Percentiles rank a stretch among this genome's conserved stretches.
Conservation (phyloP, 2,888 invertebrate species). For the Conus canariensis region DNA sequence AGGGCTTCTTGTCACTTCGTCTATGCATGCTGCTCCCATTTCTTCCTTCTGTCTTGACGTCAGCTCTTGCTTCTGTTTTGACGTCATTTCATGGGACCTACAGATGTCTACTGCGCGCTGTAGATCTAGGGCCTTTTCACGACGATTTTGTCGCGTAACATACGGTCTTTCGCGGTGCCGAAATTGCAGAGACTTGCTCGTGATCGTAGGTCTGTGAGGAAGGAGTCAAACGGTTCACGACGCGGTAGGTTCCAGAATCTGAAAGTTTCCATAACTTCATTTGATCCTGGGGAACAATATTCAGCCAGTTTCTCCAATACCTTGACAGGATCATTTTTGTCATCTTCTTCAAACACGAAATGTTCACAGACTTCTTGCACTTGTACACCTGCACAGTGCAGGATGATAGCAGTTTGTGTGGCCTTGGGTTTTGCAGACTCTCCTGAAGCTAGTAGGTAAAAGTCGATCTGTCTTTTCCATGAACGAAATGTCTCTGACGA, state of each 20-base stretch:
- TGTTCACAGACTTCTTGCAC: constrained; percentile 5
- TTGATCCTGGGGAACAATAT: no score
- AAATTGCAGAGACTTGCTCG: constrained; percentile 27
- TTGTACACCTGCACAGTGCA: constrained; percentile 14
- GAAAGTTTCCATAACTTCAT: no score
- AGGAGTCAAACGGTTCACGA: no score
- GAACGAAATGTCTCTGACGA: not conserved
- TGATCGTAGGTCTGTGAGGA: not conserved
- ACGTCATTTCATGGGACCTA: not conserved
- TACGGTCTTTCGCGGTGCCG: constrained; percentile 20
- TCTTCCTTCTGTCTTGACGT: not conserved
- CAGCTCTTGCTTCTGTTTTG: not conserved
- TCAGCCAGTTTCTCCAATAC: no score
- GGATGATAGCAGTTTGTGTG: not conserved
- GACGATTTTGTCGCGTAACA: constrained; percentile 21
- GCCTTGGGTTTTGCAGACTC: not conserved
- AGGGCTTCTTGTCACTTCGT: no score
- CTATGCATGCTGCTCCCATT: not conserved
- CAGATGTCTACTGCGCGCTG: constrained; percentile 10
- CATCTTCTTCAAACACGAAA: not conserved
- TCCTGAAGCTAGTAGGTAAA: not conserved
- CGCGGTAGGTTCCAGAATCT: no score
- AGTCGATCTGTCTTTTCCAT: not conserved
- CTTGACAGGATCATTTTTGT: no score
- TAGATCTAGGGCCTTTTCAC: not conserved